Evolutionary conservation across 2,888 invertebrate genomes (phyloP), one percentile per base, ranked within the genome.

Genomic region (Dicyrtoma fusca): DNA sequence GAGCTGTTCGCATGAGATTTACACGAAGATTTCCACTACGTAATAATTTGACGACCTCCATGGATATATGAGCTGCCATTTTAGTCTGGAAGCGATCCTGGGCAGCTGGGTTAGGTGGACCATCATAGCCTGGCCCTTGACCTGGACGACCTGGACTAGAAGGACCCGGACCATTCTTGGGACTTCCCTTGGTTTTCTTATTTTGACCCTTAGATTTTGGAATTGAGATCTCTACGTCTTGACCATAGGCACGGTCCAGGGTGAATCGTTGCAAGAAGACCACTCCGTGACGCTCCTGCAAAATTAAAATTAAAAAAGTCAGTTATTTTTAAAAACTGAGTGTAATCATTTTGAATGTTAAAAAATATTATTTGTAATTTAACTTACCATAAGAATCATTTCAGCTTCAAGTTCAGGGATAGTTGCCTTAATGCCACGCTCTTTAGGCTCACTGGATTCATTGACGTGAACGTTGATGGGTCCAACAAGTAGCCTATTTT

Each of bases 161-260:
- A n/a, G n/a, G n/a, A n/a, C n/a, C 68, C 8, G 69, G 71, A 19
- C 57, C 26, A n/a, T 62, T 55, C 5, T 59, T 62, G 34, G 42
- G 47, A 19, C 34, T 44, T n/a, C 34, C 21, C n/a, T 64, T 61
- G 10, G 51, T 62, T 61, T 77, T 79, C 26, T 76, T 76, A 49
- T 72, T 75, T 65, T 70, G 75, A 14, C 71, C 73, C 74, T 80
- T 80, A 2, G 69, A 68, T 69, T 80, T 80, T 26, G 80, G 80
- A 25, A 80, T 79, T n/a, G 80, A 80, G 57, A 80, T 78, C 69
- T 80, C 80, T n/a, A 80, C 78, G 51, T 80, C 80, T 72, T 80
- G 80, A 19, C 80, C 80, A 59, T 80, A 80, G 11, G 80, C 80
- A 47, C 80, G 61, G 53, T 80, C 80, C 19, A 80, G 66, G 0